phyloP scores from a whole-genome alignment of 2,113 vertebrate species.

The Antechinus flavipes region DNA sequence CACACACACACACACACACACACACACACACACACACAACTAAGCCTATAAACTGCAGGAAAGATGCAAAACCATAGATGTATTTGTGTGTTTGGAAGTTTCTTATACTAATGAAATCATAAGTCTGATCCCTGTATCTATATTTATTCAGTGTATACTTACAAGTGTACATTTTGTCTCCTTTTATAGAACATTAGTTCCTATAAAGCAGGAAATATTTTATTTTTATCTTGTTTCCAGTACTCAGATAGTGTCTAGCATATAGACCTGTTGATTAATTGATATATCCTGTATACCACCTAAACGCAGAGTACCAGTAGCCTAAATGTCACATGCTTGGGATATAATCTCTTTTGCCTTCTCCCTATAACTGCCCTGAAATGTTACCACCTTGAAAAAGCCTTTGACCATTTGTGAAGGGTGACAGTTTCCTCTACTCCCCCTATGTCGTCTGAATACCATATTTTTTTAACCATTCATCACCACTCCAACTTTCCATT shows the following conservation, averaged over 20 bases:
- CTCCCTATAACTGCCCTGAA: not conserved
- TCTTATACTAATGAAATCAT: not conserved
- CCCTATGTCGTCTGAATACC: not conserved
- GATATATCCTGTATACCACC: not conserved
- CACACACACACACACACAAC: not conserved
- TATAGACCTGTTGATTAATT: not conserved
- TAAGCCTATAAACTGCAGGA: not conserved
- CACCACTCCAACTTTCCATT: not conserved
- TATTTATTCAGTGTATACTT: not conserved
- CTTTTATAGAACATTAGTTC: not conserved
- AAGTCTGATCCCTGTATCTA: not conserved
- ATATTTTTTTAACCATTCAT: not conserved
- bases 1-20: not conserved
- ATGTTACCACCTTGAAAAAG: not conserved
- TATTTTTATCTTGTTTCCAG: not conserved
- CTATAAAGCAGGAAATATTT: not conserved
- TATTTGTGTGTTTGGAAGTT: not conserved
- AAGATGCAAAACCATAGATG: not conserved
- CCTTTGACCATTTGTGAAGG: not conserved
- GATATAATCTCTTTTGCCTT: not conserved
- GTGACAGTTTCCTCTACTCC: not conserved
- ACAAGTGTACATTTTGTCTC: not conserved
- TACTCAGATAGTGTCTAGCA: not conserved
- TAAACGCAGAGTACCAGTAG: not conserved
- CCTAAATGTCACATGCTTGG: not conserved